Percentiles rank a stretch among this genome's conserved stretches.
These are phyloP conservation scores for Aphodius granarius DNA, from an alignment of 2,888 invertebrate genomes.

Conservation along the genomic window DNA sequence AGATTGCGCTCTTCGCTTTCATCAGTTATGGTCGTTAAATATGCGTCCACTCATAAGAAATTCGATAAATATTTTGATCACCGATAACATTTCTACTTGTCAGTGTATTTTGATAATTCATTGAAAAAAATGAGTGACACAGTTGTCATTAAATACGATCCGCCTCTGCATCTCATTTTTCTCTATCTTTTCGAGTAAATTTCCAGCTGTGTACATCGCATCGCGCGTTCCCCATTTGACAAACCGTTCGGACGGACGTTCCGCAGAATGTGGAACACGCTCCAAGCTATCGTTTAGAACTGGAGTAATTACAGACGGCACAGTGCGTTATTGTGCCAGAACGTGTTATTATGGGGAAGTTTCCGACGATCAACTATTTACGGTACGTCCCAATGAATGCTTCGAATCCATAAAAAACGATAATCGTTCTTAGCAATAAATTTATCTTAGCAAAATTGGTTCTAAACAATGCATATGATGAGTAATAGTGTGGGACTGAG, in stretches of 20 bases:
- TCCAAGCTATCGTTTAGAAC: slow-evolving; percentile 7
- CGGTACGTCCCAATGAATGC: background rate
- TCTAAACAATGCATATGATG: background rate
- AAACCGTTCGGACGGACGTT: background rate
- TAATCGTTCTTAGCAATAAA: background rate
- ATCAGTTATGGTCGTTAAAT: too few species aligned
- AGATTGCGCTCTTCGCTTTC: too few species aligned
- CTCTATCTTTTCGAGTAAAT: background rate
- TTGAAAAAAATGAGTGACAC: too few species aligned
- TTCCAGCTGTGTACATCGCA: background rate
- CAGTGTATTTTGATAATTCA: too few species aligned
- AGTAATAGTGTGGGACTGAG: too few species aligned
- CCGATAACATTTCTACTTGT: too few species aligned
- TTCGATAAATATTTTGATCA: too few species aligned
- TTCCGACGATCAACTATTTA: background rate
- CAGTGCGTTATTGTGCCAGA: slow-evolving; percentile 5
- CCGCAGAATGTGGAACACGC: slow-evolving; percentile 3
- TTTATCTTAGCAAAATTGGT: background rate
- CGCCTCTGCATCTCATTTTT: too few species aligned
- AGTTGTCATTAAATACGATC: too few species aligned
- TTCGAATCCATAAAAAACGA: background rate
- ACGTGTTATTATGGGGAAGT: slow-evolving; percentile 2
- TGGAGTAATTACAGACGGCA: slow-evolving; percentile 12
- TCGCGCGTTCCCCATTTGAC: background rate
- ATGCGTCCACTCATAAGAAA: too few species aligned